Evolutionary conservation across 2,113 vertebrate species (phyloP).

Genomic region (Neolamprologus modestus): DNA sequence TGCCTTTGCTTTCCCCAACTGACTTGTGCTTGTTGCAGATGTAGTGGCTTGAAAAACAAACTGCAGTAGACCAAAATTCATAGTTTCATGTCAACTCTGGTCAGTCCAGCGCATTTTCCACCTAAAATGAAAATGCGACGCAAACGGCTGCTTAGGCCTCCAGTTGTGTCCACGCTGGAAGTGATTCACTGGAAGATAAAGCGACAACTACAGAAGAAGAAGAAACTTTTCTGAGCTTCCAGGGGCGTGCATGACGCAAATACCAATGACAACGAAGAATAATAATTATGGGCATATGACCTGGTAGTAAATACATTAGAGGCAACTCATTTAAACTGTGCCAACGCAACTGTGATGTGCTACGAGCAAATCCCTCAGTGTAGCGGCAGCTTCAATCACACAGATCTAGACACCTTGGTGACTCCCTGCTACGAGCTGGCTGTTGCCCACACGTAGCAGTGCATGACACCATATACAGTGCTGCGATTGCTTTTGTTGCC

Average conservation of each 20-base stretch:
- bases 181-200: not conserved
- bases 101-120: accelerated
- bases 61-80: not conserved
- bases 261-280: accelerated
- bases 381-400: not conserved
- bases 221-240: not conserved
- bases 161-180: not conserved
- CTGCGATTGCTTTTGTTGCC: not conserved
- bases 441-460: not conserved
- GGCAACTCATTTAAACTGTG: not conserved
- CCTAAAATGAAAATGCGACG: not conserved
- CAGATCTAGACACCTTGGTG: not conserved
- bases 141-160: not conserved
- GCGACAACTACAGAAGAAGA: not conserved
- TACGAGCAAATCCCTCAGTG: not conserved
- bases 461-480: accelerated
- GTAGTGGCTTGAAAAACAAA: not conserved
- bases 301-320: not conserved
- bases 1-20: not conserved
- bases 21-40: not conserved
- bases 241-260: accelerated
- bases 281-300: accelerated
- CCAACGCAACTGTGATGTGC: not conserved
- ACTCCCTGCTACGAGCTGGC: not conserved
- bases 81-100: not conserved